Conservation (phyloP, 2,888 invertebrate genomes). For the Saturnia japonica region DNA sequence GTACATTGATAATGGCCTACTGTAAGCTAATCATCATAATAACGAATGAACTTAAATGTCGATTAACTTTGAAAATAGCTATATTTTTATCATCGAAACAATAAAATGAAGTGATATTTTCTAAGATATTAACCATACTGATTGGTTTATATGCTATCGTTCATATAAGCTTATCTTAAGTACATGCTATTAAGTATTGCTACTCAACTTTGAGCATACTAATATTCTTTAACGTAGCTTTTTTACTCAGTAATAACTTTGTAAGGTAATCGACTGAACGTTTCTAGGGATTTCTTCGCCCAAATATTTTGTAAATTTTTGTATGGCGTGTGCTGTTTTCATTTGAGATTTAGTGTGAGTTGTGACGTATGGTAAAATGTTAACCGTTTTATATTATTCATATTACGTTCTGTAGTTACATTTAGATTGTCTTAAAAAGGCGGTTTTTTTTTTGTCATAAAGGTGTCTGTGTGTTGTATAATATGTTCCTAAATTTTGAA, state of each 20-base stretch:
- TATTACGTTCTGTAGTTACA: constrained; percentile 27
- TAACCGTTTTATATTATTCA: constrained; percentile 34
- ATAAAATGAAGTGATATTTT: constrained; percentile 75
- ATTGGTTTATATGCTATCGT: constrained; percentile 48
- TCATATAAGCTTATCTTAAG: constrained; percentile 57
- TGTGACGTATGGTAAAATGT: constrained; percentile 41
- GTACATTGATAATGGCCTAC: constrained; percentile 11
- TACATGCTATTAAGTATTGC: constrained; percentile 68
- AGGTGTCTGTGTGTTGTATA: constrained; percentile 45
- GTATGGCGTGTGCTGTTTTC: constrained; percentile 49
- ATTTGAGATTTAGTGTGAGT: constrained; percentile 42
- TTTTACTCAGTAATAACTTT: constrained; percentile 66
- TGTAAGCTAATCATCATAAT: constrained; percentile 3
- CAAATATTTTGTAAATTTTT: constrained; percentile 63
- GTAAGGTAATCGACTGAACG: constrained; percentile 66
- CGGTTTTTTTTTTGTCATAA: constrained; percentile 40
- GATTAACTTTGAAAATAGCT: constrained; percentile 38
- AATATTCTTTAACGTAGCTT: constrained; percentile 67
- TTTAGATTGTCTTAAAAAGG: constrained; percentile 62
- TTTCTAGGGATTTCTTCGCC: constrained; percentile 41
- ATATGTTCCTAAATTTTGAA: constrained; percentile 74
- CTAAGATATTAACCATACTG: constrained; percentile 60
- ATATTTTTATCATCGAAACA: constrained; percentile 69
- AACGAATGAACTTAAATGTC: not conserved
- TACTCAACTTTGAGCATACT: constrained; percentile 58